A percentile compares a stretch with the other conserved stretches of the same genome.
These are phyloP conservation scores for Dryas iulia DNA, from an alignment of 1,140 invertebrate species.

Conservation along the genomic window DNA sequence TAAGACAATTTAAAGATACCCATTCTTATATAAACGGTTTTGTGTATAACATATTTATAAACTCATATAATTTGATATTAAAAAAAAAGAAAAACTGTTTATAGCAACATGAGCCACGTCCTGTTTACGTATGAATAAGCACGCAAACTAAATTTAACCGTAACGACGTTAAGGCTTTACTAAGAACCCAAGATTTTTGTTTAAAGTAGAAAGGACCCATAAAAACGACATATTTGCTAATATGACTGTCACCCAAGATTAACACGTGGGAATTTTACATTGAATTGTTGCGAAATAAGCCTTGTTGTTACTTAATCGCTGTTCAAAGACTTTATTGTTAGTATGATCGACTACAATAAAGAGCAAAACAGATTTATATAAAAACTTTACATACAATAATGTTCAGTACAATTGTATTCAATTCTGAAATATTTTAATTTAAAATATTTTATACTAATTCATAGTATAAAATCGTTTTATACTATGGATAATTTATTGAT, in stretches of 20 bases:
- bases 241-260: conserved; percentile 9
- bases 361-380: not conserved
- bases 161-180: not conserved
- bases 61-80: not conserved
- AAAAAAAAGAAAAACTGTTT: not conserved
- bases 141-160: not conserved
- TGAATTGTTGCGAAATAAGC: conserved; percentile 65
- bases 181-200: not conserved
- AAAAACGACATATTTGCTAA: not conserved
- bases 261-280: conserved; percentile 63
- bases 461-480: too few relatives aligned
- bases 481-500: too few relatives aligned
- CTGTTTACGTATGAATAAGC: not conserved
- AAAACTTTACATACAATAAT: not conserved
- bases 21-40: too few relatives aligned
- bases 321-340: conserved; percentile 59
- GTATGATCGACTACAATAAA: not conserved
- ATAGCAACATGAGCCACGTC: not conserved
- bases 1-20: too few relatives aligned
- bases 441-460: too few relatives aligned
- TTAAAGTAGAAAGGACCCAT: not conserved
- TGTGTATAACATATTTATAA: not conserved
- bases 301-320: conserved; percentile 58
- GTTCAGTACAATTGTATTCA: not conserved
- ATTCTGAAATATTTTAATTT: not conserved